Base-by-base conservation (phyloP, 2,797 vertebrate genomes). In the Columba guinea region DNA sequence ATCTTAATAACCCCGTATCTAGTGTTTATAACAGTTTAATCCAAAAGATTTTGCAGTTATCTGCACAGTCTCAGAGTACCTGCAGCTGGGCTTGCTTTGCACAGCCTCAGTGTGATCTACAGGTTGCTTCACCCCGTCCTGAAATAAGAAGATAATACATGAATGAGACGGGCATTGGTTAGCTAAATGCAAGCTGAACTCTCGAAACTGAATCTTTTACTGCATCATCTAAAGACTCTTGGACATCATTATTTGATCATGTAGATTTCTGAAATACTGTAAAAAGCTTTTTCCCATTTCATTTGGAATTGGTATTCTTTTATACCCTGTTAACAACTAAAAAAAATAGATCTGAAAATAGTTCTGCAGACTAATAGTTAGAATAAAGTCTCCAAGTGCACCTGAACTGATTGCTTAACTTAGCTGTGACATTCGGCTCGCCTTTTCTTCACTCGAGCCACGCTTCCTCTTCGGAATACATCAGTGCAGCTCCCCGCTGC, bases 371-470 rank as follows among this genome's bases (percentile, higher is more conserved):
- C 39, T 37, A 52, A 30, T 34, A 84, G 39, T 69, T 86, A 51
- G 53, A 91, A 80, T 48, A 35, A 65, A 59, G 21, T 65, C 37
- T 88, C 37, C 65, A 34, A 84, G 20, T 28, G 63, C 24, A 13
- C 7, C 93, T 85, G 83, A 74, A 74, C 37, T 73, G 37, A 78
- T 94, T 87, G n/a, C 62, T 83, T 81, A 95, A 88, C 4, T 90
- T 89, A 52, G 30, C 74, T 89, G 32, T 93, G 81, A 89, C 88
- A 86, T 84, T 88, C 74, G 52, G 46, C 60, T 87, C 4, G 1
- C 7, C 9, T 68, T 93, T 86, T 53, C 70, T 44, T 83, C 10
- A 2, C 44, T 14, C 76, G 51, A 71, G 46, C 48, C 39, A 68
- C 37, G 20, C 20, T 88, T 87, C 51, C 82, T 59, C 35, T 89